Conservation (phyloP, 2,797 vertebrate species). For the Echiichthys vipera region DNA sequence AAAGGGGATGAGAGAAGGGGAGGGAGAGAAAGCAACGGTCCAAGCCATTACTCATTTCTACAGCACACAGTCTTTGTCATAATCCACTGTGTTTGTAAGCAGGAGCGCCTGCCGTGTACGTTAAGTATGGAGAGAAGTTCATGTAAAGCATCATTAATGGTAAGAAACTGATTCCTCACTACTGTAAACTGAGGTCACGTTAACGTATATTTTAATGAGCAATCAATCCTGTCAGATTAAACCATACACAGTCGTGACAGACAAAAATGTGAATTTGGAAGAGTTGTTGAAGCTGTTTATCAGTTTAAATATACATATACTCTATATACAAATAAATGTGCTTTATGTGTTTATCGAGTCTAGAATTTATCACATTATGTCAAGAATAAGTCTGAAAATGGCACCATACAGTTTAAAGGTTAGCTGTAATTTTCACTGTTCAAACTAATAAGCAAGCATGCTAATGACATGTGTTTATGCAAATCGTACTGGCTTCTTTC, state of each 20-base stretch:
- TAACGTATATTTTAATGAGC: not conserved
- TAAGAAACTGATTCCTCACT: not conserved
- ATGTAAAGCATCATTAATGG: not conserved
- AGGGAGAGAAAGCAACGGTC: slow-evolving; percentile 27
- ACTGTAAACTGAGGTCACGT: not conserved
- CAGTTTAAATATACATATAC: not conserved
- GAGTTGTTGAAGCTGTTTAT: not conserved
- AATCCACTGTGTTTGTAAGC: not conserved
- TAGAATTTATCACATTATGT: not conserved
- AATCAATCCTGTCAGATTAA: not conserved
- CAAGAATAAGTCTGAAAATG: not conserved
- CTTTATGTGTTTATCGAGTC: not conserved
- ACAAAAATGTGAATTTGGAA: not conserved
- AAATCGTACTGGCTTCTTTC: not conserved
- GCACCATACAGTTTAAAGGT: not conserved
- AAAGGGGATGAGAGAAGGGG: slow-evolving; percentile 9
- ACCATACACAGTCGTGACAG: not conserved
- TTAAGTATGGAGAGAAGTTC: not conserved
- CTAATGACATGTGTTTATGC: not conserved
- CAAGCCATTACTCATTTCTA: slow-evolving; percentile 21
- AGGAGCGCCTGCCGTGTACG: not conserved
- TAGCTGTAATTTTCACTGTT: too few relatives aligned
- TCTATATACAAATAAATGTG: not conserved
- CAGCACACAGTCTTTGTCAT: not conserved
- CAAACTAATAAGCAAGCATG: not conserved